Evolutionary conservation across 2,888 invertebrate species (phyloP).

Genomic region (Eurois occulta): DNA sequence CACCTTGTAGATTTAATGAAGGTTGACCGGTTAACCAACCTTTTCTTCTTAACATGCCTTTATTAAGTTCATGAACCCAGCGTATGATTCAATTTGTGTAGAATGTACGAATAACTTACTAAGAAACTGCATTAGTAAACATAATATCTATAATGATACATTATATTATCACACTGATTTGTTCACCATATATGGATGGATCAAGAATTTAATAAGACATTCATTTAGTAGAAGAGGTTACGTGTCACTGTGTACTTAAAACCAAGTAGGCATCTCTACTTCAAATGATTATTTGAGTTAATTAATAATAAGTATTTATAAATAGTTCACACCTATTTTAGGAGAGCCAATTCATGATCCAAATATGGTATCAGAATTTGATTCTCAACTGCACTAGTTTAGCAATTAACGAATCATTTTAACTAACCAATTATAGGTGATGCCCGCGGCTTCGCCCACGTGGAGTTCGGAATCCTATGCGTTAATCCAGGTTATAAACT

Average conservation of each 20-base stretch:
- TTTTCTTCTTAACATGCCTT: neutral
- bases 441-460: too few species aligned
- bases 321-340: neutral
- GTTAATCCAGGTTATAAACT: too few species aligned
- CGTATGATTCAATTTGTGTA: neutral
- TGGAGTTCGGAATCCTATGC: too few species aligned
- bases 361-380: neutral
- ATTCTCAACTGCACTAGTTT: neutral
- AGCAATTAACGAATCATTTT: too few species aligned
- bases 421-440: too few species aligned
- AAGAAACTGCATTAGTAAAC: constrained; percentile 9
- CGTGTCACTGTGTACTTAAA: neutral
- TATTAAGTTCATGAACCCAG: constrained; percentile 24
- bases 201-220: constrained; percentile 3
- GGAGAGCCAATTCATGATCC: neutral
- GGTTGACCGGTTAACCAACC: constrained; percentile 1
- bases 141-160: constrained; percentile 5
- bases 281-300: neutral
- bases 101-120: constrained; percentile 8
- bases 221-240: neutral
- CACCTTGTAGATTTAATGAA: constrained; percentile 20
- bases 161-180: constrained; percentile 1
- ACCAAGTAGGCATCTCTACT: neutral
- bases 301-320: neutral
- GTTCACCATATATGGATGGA: neutral